Conservation (phyloP, 1,140 invertebrate species). For the Neelides sp. region DNA sequence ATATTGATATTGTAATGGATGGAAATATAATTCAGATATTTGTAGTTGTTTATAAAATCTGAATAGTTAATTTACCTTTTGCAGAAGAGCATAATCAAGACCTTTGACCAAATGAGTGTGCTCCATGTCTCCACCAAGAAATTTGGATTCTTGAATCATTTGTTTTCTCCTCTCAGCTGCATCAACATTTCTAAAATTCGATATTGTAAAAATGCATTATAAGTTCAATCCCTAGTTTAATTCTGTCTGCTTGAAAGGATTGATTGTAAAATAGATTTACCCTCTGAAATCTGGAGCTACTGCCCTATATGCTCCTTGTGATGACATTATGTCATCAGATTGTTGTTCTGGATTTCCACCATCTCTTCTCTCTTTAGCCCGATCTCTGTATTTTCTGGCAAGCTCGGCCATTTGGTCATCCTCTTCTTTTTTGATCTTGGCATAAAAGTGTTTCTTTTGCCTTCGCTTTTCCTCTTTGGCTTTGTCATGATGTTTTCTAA, state of each 20-base stretch:
- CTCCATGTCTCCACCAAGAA: conserved; percentile 97
- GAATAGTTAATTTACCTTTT: conserved; percentile 61
- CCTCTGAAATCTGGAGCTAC: conserved; percentile 67
- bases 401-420: conserved; percentile 89
- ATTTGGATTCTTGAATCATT: conserved; percentile 98
- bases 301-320: conserved; percentile 80
- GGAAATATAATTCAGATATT: not conserved
- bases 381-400: conserved; percentile 86
- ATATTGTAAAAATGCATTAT: not conserved
- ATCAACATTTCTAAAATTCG: conserved; percentile 49
- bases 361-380: conserved; percentile 85
- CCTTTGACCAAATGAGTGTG: conserved; percentile 99
- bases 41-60: too few relatives aligned
- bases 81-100: conserved; percentile 95
- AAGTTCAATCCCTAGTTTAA: not conserved
- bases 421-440: conserved; percentile 62
- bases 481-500: conserved; percentile 11
- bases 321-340: conserved; percentile 70
- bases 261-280: conserved; percentile 5
- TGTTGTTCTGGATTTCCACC: conserved; percentile 65
- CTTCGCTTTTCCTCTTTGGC: conserved; percentile 24
- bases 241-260: not conserved
- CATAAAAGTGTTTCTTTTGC: conserved; percentile 31
- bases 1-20: not conserved
- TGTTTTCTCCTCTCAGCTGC: conserved; percentile 88